Evolutionary conservation across 2,888 invertebrate species (phyloP), one percentile per base, ranked within the genome.

Genomic region (Cosmorhoe ocellata): DNA sequence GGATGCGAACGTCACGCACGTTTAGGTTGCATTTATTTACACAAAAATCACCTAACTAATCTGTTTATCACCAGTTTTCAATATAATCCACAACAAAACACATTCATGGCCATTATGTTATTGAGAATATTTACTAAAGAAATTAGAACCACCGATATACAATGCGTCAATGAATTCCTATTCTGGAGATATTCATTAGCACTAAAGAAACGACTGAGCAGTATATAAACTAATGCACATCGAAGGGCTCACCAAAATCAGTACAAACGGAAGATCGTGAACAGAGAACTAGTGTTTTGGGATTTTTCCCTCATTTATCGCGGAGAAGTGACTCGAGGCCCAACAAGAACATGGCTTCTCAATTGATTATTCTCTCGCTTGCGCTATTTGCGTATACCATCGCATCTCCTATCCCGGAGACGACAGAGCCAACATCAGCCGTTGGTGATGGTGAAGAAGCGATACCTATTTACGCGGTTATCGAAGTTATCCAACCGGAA

Each of bases 31-130:
- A 53, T 53, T 57, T 58, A 57, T 57, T 56, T 55, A 8, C 49
- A 48, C 55, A 45, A 61, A 46, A 63, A 73, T 63, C 48, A 64
- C 54, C 59, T 60, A 63, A 58, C 61, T 65, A 71, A 71, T 74
- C 69, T 64, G 63, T 70, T 71, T 67, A 59, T 72, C 69, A 72
- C 66, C 63, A 56, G 56, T 71, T 73, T 74, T 71, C 70, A 71
- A 69, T 64, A 69, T 68, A 75, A 67, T 71, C 64, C 68, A 71
- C 64, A 80, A 78, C 77, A 83, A 79, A 75, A 68, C 68, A 74
- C 60, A 79, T 74, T 82, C 89, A 89, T 73, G 86, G 89, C 66
- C 87, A 79, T 79, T 76, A 79, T 79, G 79, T 76, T 85, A 84
- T 88, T 84, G 85, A 81, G 71, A 74, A 68, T 83, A 81, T 88